Base-by-base conservation (phyloP, 2,113 vertebrate species). In the Antennarius striatus region DNA sequence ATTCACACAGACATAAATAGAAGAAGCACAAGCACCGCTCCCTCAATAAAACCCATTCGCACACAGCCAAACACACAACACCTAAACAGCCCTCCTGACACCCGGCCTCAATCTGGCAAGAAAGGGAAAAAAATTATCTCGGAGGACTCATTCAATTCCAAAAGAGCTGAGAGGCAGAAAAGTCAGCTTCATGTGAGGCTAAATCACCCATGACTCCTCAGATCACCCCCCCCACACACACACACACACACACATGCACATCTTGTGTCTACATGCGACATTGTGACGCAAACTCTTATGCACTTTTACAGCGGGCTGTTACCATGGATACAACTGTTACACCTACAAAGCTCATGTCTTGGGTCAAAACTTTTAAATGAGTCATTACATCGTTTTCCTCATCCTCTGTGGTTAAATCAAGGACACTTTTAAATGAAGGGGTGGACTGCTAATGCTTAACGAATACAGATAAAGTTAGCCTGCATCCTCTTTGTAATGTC, bases 81-180 rank as follows among this genome's bases (percentile, higher is more conserved):
- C 73, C 86, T 84, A 71, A 87, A 85, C 76, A 82, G 79, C 77
- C 48, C 85, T 88, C 85, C 71, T 76, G 77, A 86, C 75, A 85
- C 77, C 47, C 58, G 10, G 79, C 85, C 83, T 84, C 76, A 86
- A 86, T 85, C 82, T 85, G 69, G 83, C 76, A 83, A 86, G 75
- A 83, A 80, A 66, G 32, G 32, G 79, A 49, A 36, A 56, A 55
- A 74, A 83, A 79, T 64, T 42, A 55, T 70, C 82, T 82, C 78
- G 43, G 66, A 32, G 28, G 81, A 83, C 63, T 83, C 77, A 49
- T 69, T 80, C 58, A 55, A 75, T 73, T 55, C 64, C 74, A 80
- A 85, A 88, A 86, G 72, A 82, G 73, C 71, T 76, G 72, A 77
- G 72, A 77, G 73, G 74, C 69, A 84, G 68, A 83, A 86, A 85